phyloP scores from a whole-genome alignment of 2,797 vertebrate genomes.

The Bradypus variegatus region DNA sequence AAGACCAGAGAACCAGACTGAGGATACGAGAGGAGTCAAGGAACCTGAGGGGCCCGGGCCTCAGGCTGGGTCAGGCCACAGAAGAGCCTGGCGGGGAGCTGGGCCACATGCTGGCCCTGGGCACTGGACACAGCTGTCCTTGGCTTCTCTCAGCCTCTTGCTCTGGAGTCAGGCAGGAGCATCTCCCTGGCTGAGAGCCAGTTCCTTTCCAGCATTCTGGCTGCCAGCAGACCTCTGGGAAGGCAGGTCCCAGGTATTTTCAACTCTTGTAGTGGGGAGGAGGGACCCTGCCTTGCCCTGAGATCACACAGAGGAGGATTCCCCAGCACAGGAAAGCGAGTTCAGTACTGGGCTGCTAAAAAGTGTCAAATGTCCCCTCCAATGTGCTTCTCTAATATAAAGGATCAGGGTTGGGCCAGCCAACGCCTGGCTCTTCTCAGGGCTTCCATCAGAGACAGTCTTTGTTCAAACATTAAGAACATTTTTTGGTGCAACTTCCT shows the following conservation, averaged over 20 bases:
- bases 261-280: accelerated
- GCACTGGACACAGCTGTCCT: not conserved
- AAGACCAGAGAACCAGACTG: not conserved
- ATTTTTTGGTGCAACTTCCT: not conserved
- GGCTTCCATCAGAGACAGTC: not conserved
- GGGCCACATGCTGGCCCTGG: not conserved
- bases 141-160: not conserved
- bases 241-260: not conserved
- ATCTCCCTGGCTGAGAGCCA: not conserved
- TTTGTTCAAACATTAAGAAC: not conserved
- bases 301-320: not conserved
- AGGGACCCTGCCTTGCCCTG: not conserved
- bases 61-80: no score
- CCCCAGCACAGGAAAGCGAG: not conserved
- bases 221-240: not conserved
- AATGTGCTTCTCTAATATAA: not conserved
- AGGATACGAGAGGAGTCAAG: not conserved
- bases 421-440: not conserved
- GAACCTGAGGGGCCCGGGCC: not conserved
- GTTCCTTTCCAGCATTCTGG: not conserved
- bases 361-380: not conserved
- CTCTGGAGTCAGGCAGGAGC: not conserved
- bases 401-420: not conserved
- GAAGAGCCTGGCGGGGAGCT: accelerated
- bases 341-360: not conserved